Evolutionary conservation across 2,888 invertebrate species (phyloP), one percentile per base, ranked within the genome.

Genomic region (Mylabris sibirica): DNA sequence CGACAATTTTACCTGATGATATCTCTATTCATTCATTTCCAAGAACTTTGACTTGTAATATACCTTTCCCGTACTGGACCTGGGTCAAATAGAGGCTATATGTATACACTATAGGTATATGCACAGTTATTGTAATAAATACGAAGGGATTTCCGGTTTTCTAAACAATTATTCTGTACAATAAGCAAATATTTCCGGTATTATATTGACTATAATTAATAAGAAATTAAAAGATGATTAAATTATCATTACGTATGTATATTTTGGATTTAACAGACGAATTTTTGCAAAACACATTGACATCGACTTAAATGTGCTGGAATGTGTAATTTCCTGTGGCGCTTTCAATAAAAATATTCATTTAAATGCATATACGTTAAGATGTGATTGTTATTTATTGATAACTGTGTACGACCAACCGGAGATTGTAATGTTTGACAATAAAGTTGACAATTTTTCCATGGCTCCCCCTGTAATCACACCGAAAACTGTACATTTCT

Each of bases 21-120:
- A 49, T 49, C 49, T 49, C 20, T 49, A 49, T 49, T 49, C 49
- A 22, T 49, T 49, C 49, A 49, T 49, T 49, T 49, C 49, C 20
- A 49, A 49, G 49, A 49, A 49, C 20, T 49, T 49, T 20, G 49
- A 49, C 49, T 49, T 49, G 49, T 17, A 8, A 14, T 41, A n/a
- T 41, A 41, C 5, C 4, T 20, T 49, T 9, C 49, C 49, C 20
- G 20, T 20, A 2, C 49, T 22, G 20, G 49, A 22, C 49, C 49
- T 49, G 9, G 49, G 49, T 49, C 49, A 49, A 49, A 49, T 20
- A 11, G n/a, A n/a, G 12, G 38, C 17, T 17, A 30, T 30, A 30
- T 8, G 8, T n/a, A 30, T 6, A 30, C 30, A 30, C 3, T 6
- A 30, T 6, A 30, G 14, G 38, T 38, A 14, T 17, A 49, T 5